phyloP scores from a whole-genome alignment of 2,888 invertebrate species.

The Apotomis betuletana region DNA sequence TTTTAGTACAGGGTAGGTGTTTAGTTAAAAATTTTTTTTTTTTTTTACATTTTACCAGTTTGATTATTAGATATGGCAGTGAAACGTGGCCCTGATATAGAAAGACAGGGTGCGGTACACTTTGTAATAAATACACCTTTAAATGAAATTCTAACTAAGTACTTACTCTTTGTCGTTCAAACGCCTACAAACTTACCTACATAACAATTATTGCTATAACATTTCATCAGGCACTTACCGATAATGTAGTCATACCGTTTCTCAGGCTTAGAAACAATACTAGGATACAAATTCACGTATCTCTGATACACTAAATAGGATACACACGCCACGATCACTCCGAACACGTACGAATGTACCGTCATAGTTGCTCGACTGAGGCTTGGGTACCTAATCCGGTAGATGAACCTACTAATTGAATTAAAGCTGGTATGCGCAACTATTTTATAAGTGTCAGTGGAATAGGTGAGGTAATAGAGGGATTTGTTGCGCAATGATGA shows the following conservation, averaged over 20 bases:
- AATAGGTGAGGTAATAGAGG: background rate
- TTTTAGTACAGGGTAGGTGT: too few species aligned
- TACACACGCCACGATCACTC: constrained; percentile 59
- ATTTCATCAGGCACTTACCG: constrained; percentile 58
- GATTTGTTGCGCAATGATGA: background rate
- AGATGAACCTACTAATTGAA: constrained; percentile 65
- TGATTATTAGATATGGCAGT: too few species aligned
- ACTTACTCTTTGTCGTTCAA: background rate
- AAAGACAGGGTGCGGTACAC: too few species aligned
- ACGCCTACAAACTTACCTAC: background rate
- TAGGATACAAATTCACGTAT: constrained; percentile 63
- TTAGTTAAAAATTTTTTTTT: too few species aligned
- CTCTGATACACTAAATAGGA: constrained; percentile 72
- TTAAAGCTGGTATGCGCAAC: constrained; percentile 64
- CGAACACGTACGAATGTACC: constrained; percentile 62
- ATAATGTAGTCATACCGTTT: constrained; percentile 77
- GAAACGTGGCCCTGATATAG: too few species aligned
- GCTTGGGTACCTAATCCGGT: constrained; percentile 54
- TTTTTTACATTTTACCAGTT: too few species aligned
- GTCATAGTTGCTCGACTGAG: constrained; percentile 57
- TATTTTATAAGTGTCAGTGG: constrained; percentile 1
- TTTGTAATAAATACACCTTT: too few species aligned
- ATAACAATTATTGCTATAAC: constrained; percentile 12
- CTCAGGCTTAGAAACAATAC: constrained; percentile 65
- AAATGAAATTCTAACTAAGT: too few species aligned